Conservation (phyloP, 2,113 vertebrate genomes). For the Tauraco erythrolophus region DNA sequence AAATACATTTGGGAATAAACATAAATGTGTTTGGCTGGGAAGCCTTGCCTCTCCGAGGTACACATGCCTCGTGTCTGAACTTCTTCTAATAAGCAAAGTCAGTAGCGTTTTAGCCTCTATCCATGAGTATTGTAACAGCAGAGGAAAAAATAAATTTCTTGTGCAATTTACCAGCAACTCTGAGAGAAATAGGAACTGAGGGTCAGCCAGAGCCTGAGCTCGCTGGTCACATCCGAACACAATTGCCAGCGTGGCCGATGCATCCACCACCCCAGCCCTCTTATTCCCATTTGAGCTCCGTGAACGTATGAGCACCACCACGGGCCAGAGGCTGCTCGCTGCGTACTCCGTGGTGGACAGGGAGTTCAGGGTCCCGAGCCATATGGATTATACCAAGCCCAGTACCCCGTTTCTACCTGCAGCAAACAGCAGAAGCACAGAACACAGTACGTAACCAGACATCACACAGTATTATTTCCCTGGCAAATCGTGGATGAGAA, state of each 20-base stretch:
- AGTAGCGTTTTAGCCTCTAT: neutral
- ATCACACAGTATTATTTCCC: neutral
- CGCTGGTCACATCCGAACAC: accelerated
- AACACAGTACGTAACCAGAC: neutral
- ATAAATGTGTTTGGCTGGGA: neutral
- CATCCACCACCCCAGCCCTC: neutral
- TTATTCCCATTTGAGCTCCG: neutral
- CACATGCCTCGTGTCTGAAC: accelerated
- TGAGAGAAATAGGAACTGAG: neutral
- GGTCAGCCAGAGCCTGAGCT: neutral
- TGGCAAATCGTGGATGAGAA: neutral
- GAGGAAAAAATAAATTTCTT: neutral
- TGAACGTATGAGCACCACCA: too few species aligned
- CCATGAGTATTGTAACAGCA: neutral
- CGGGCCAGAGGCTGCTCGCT: neutral
- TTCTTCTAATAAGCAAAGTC: neutral
- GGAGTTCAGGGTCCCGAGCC: neutral
- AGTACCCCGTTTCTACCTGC: neutral
- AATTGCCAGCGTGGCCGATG: accelerated
- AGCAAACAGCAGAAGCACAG: neutral
- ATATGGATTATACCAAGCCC: neutral
- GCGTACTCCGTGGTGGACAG: accelerated
- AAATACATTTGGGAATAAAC: neutral
- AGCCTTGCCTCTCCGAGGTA: neutral
- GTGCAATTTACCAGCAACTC: neutral